Conservation (phyloP, 2,113 vertebrate species). For the Leiothrix lutea region DNA sequence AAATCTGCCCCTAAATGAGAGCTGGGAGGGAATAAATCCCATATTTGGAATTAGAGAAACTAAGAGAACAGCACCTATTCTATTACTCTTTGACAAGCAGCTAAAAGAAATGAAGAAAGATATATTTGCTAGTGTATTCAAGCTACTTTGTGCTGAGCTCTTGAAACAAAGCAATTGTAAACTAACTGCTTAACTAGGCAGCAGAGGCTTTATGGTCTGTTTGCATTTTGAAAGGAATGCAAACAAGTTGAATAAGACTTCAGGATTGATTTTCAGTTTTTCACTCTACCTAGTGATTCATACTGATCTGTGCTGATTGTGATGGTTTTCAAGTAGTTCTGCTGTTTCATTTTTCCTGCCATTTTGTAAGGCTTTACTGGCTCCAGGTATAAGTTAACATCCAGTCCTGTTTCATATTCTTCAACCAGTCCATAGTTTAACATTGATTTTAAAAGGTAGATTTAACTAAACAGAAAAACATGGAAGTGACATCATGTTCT, state of each 20-base stretch:
- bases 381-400: neutral
- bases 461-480: neutral
- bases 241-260: neutral
- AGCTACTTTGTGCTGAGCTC: neutral
- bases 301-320: neutral
- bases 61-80: neutral
- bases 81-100: neutral
- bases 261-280: neutral
- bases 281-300: neutral
- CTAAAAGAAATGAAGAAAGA: neutral
- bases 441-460: neutral
- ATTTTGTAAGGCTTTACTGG: neutral
- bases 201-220: neutral
- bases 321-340: neutral
- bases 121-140: neutral
- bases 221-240: neutral
- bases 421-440: neutral
- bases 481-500: neutral
- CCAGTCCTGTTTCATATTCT: neutral
- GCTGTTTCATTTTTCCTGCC: neutral
- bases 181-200: neutral
- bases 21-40: neutral
- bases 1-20: neutral
- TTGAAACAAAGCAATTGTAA: neutral
- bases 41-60: neutral